Conservation (phyloP, 2,888 invertebrate species). For the Epicampocera succincta region DNA sequence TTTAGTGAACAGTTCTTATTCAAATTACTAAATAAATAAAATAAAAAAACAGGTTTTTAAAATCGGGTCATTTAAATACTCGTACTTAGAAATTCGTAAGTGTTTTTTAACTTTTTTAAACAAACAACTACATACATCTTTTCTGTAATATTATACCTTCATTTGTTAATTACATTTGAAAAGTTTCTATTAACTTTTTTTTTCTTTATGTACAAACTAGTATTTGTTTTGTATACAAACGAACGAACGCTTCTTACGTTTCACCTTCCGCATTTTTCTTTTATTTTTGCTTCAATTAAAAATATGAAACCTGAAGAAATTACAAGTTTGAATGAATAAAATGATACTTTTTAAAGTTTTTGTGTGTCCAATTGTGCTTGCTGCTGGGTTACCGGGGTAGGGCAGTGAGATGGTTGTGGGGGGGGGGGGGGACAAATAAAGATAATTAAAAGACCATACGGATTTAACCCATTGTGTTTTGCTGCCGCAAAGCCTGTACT, state of each 20-base stretch:
- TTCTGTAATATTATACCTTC: conserved; percentile 25
- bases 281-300: conserved; percentile 11
- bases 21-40: not conserved
- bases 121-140: not conserved
- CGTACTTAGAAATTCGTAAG: conserved; percentile 2
- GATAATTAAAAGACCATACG: too few relatives aligned
- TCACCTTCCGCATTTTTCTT: conserved; percentile 50
- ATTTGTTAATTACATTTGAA: conserved; percentile 14
- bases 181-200: conserved; percentile 12
- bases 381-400: too few relatives aligned
- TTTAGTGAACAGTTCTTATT: not conserved
- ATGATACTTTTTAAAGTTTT: not conserved
- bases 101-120: not conserved
- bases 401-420: too few relatives aligned
- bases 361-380: too few relatives aligned
- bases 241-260: conserved; percentile 13
- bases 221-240: conserved; percentile 24
- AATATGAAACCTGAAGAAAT: conserved; percentile 5
- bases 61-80: conserved; percentile 2
- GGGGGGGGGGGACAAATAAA: too few relatives aligned
- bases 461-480: too few relatives aligned
- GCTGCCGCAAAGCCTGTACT: too few relatives aligned
- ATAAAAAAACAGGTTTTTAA: not conserved
- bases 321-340: not conserved
- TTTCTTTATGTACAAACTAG: not conserved